A percentile compares a stretch with the other conserved stretches of the same genome.
These are phyloP conservation scores for Uropetala carovei DNA, from an alignment of 2,888 invertebrate species.

Conservation along the genomic window DNA sequence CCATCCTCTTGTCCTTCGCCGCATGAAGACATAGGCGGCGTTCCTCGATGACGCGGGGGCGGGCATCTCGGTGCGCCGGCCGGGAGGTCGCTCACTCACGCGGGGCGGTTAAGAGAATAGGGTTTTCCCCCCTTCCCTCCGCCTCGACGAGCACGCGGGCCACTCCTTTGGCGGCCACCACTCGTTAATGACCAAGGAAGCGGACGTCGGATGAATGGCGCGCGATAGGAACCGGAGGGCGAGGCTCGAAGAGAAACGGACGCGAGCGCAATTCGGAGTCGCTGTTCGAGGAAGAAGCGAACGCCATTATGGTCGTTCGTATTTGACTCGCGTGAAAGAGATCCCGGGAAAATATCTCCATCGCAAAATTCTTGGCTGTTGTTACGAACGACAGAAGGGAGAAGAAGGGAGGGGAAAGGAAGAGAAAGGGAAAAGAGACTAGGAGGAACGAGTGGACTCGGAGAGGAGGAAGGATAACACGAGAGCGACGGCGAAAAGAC, in stretches of 20 bases:
- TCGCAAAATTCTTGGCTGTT: not conserved
- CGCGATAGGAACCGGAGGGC: not conserved
- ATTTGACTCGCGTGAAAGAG: not conserved
- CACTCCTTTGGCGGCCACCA: not conserved
- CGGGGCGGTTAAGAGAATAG: not conserved
- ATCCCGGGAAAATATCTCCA: not conserved
- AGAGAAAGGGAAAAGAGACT: too few relatives aligned
- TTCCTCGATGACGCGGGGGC: constrained; percentile 23
- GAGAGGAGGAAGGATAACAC: too few relatives aligned
- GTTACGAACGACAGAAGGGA: not conserved
- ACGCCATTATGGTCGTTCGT: not conserved
- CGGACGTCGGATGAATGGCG: not conserved
- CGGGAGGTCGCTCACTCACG: constrained; percentile 10
- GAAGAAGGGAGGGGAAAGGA: too few relatives aligned
- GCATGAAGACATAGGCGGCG: constrained; percentile 61
- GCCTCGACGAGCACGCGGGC: not conserved
- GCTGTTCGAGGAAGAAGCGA: not conserved
- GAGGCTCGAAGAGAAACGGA: not conserved
- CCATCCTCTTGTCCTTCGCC: constrained; percentile 26
- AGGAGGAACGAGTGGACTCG: too few relatives aligned
- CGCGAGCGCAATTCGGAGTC: not conserved
- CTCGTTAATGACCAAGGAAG: constrained; percentile 9
- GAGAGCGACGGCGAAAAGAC: too few relatives aligned
- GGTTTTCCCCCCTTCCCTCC: not conserved
- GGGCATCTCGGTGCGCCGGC: not conserved